Evolutionary conservation across 2,888 invertebrate species (phyloP), one percentile per base, ranked within the genome.

Genomic region (Alloscopus bannaensis): DNA sequence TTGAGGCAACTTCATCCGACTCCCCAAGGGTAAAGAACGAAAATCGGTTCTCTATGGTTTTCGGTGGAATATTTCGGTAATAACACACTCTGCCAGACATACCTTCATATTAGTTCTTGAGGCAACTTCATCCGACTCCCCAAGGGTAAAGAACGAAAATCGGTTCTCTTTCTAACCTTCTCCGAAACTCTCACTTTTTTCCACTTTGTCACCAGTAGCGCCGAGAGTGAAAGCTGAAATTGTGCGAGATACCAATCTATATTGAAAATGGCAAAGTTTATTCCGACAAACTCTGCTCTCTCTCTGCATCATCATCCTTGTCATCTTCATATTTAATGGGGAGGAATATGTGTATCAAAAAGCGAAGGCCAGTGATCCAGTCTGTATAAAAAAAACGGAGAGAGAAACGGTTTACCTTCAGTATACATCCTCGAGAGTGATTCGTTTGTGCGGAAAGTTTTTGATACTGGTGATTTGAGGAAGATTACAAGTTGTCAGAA

Each of bases 181-280:
- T n/a, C n/a, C n/a, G n/a, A n/a, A n/a, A n/a, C n/a, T n/a, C n/a
- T 24, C 24, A 36, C 40, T 36, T 26, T 69, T 57, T 60, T 50
- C 50, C 52, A 40, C 28, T 52, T 59, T 70, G 77, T 77, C 77
- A 64, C 50, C 57, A 70, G 45, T 26, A 62, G 26, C 22, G 20
- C 2, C 2, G 47, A 29, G 1, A 26, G 29, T 24, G 64, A 29
- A 22, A 52, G 42, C 28, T 29, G 28, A 18, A 57, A 29, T 3
- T 13, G 31, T 16, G 18, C 16, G 28, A 36, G 77, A 77, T 77
- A 64, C 45, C 26, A 45, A 70, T 70, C 70, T 77, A 64, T 70
- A 70, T 70, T 64, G 77, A 47, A 77, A 77, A 77, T 77, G 77
- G 77, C 70, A 70, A 77, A 77, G 77, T 77, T 77, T 76, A 45